Conservation (phyloP, 2,113 vertebrate species). For the Tetrax tetrax region DNA sequence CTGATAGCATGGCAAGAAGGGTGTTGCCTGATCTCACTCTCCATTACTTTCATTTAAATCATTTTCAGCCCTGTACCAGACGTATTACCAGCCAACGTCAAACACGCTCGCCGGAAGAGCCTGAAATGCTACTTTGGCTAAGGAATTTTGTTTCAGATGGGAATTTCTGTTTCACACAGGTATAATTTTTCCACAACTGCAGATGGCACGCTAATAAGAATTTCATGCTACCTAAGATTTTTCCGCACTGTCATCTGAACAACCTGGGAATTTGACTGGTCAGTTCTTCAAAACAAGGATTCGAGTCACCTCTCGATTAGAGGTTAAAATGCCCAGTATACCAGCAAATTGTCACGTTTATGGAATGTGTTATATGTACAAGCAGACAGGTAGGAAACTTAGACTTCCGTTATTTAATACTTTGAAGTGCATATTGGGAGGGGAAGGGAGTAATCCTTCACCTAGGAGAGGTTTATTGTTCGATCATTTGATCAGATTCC, state of each 20-base stretch:
- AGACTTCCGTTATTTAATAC: background rate
- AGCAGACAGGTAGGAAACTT: background rate
- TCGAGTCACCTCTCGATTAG: background rate
- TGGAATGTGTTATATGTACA: background rate
- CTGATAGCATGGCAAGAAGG: rapidly evolving
- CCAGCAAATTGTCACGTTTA: background rate
- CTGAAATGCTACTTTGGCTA: background rate
- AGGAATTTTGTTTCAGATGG: background rate
- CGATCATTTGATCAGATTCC: background rate
- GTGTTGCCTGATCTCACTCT: background rate
- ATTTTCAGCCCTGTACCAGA: background rate
- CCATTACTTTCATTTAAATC: background rate
- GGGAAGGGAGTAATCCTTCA: background rate
- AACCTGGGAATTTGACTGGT: background rate
- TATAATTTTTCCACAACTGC: background rate
- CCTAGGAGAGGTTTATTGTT: background rate
- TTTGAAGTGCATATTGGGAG: background rate
- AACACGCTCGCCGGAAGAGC: background rate
- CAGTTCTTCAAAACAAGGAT: background rate
- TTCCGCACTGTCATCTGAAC: background rate
- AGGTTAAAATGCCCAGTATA: background rate
- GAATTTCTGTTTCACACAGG: background rate
- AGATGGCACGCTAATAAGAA: background rate
- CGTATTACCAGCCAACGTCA: background rate
- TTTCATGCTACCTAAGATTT: background rate